These are phyloP conservation scores for Cyclopterus lumpus DNA, from an alignment of 2,797 vertebrate species.

Conservation along the genomic window DNA sequence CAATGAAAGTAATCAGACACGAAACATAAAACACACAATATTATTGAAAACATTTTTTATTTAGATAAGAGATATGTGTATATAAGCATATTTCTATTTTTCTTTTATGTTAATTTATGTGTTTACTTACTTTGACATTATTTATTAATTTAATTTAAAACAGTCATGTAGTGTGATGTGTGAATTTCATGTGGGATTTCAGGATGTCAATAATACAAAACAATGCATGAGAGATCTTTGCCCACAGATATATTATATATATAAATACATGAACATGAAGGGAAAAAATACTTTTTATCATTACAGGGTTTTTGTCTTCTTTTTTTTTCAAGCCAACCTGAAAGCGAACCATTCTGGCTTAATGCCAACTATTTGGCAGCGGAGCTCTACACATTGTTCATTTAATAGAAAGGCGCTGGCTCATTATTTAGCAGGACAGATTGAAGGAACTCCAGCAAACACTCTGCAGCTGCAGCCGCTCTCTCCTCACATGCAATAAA, in stretches of 20 bases:
- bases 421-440: conserved; percentile 56
- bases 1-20: background rate
- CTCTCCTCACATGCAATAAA: conserved; percentile 76
- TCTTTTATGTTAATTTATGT: background rate
- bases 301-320: background rate
- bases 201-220: background rate
- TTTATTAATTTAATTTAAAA: background rate
- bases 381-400: conserved; percentile 45
- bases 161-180: background rate
- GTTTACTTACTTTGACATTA: background rate
- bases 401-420: conserved; percentile 66
- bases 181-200: background rate
- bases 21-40: background rate
- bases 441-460: conserved; percentile 37
- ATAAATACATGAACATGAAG: conserved; percentile 1
- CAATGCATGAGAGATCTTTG: background rate
- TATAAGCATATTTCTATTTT: background rate
- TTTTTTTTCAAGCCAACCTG: background rate
- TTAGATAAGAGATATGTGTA: background rate
- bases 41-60: background rate
- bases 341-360: conserved; percentile 15
- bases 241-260: background rate
- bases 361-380: conserved; percentile 44
- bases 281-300: conserved; percentile 12
- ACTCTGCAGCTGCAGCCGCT: conserved; percentile 56